A percentile compares a stretch with the other conserved stretches of the same genome.
Evolutionary conservation across 1,140 invertebrate species (phyloP).

Genomic region (Zaprionus gabonicus): DNA sequence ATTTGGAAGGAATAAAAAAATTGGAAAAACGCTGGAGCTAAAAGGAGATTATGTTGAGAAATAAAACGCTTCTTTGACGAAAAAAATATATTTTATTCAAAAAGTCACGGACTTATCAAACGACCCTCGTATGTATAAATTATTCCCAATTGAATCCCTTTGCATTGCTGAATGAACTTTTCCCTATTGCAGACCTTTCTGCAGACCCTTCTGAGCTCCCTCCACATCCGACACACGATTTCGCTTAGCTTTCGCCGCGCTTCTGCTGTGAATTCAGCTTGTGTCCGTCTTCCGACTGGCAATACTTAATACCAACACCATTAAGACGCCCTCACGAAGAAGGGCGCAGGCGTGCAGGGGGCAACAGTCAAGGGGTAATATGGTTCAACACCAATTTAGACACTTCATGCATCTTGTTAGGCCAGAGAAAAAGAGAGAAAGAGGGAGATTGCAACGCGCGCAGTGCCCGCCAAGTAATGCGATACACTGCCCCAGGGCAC

Average conservation of each 20-base stretch:
- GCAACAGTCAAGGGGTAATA: slow-evolving; percentile 64
- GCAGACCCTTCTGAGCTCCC: not conserved
- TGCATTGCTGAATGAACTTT: not conserved
- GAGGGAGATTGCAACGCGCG: slow-evolving; percentile 4
- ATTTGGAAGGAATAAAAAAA: no score
- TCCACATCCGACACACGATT: not conserved
- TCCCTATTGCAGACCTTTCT: not conserved
- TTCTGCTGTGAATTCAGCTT: not conserved
- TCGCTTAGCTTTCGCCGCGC: not conserved
- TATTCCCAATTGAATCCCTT: not conserved
- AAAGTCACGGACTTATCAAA: no score
- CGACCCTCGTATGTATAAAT: no score
- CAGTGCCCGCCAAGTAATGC: not conserved
- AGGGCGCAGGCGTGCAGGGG: not conserved
- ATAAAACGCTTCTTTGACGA: no score
- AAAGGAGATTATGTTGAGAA: no score
- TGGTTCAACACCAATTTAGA: slow-evolving; percentile 84
- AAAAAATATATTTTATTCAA: no score
- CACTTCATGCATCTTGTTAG: slow-evolving; percentile 84
- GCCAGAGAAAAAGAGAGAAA: slow-evolving; percentile 37
- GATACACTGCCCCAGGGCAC: slow-evolving; percentile 4
- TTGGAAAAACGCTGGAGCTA: no score
- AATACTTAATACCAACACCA: slow-evolving; percentile 15
- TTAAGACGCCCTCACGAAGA: slow-evolving; percentile 9
- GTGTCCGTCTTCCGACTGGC: not conserved